These are phyloP conservation scores for Falco punctatus DNA, from an alignment of 2,113 vertebrate species.

Conservation along the genomic window DNA sequence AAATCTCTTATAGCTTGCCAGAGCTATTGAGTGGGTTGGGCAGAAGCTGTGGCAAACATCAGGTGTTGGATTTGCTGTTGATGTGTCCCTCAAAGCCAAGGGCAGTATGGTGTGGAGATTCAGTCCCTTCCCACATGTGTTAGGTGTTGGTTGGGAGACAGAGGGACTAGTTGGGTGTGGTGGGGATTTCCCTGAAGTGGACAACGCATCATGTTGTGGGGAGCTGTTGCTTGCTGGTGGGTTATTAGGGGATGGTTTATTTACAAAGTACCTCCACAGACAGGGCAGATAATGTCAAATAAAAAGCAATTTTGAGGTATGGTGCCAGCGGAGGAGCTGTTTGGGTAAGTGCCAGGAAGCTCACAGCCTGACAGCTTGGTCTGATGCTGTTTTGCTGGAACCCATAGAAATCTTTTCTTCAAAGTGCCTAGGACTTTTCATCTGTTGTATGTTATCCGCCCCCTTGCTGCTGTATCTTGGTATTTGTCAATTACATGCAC, in stretches of 20 bases:
- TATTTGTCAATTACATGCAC: neutral
- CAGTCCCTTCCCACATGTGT: neutral
- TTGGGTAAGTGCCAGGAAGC: neutral
- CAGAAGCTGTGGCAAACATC: neutral
- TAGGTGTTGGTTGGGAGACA: neutral
- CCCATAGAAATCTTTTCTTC: conserved; percentile 12
- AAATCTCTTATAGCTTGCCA: neutral
- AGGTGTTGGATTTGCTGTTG: neutral
- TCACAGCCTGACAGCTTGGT: neutral
- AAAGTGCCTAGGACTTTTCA: neutral
- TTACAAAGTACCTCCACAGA: neutral
- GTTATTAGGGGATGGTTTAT: neutral
- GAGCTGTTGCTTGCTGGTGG: neutral
- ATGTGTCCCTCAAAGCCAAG: neutral
- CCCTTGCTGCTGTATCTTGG: neutral
- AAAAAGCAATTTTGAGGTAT: neutral
- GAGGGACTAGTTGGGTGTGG: neutral
- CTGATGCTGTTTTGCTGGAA: neutral
- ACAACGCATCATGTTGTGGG: neutral
- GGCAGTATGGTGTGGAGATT: neutral
- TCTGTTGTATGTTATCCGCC: neutral
- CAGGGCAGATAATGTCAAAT: neutral
- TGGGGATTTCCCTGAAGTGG: neutral
- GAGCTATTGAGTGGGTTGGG: rapidly evolving
- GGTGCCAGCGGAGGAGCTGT: neutral